Conservation (phyloP, 2,113 vertebrate species). For the Sitta europaea region DNA sequence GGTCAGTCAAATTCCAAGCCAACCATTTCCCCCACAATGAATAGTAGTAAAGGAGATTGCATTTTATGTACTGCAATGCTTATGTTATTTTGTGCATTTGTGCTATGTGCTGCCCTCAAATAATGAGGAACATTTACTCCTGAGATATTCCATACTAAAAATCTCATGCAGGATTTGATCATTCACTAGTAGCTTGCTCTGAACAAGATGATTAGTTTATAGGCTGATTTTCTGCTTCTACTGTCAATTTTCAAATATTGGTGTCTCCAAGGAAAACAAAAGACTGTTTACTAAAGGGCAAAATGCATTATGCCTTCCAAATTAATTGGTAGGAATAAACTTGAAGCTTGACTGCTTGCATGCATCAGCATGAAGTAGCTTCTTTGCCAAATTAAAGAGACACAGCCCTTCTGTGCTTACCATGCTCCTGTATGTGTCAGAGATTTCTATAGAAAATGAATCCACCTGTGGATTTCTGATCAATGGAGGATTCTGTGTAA, state of each 20-base stretch:
- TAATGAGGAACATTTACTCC: neutral
- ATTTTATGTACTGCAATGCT: neutral
- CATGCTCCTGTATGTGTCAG: neutral
- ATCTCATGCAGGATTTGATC: neutral
- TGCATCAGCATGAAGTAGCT: neutral
- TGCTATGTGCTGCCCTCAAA: neutral
- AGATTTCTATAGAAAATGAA: neutral
- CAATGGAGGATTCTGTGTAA: neutral
- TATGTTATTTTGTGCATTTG: neutral
- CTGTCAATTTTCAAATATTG: neutral
- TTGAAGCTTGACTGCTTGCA: neutral
- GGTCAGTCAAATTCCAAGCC: neutral
- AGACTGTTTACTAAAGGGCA: neutral
- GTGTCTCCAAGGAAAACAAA: neutral
- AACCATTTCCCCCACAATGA: neutral
- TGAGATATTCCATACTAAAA: neutral
- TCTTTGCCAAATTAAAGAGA: neutral
- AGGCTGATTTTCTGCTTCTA: neutral
- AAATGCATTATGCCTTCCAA: neutral
- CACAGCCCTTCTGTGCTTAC: neutral
- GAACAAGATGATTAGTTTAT: neutral
- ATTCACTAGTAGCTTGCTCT: neutral
- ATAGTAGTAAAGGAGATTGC: neutral
- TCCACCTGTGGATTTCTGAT: neutral
- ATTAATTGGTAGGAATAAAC: neutral